phyloP scores from a whole-genome alignment of 2,888 invertebrate genomes.

The Zygaena filipendulae region DNA sequence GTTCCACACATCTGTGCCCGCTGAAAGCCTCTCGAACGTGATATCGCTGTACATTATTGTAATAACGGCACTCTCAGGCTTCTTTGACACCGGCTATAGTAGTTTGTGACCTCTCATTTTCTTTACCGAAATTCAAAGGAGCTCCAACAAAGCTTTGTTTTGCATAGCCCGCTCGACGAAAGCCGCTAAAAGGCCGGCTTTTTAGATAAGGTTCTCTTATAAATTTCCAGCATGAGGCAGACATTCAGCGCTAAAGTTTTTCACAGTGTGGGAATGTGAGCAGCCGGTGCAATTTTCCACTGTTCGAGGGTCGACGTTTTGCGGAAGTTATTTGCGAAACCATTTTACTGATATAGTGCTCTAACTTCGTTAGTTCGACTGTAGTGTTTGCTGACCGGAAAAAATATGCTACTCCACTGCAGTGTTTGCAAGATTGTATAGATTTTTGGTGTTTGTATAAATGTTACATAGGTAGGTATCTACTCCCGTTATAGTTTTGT shows the following conservation, averaged over 20 bases:
- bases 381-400: too few relatives aligned
- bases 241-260: conserved; percentile 51
- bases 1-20: too few relatives aligned
- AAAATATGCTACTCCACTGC: too few relatives aligned
- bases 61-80: conserved; percentile 55
- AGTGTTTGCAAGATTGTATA: too few relatives aligned
- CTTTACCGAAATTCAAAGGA: conserved; percentile 66
- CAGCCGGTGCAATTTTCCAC: conserved; percentile 45
- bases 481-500: too few relatives aligned
- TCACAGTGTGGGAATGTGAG: conserved; percentile 47
- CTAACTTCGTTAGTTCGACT: too few relatives aligned
- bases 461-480: too few relatives aligned
- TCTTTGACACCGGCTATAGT: conserved; percentile 49
- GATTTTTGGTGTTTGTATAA: too few relatives aligned
- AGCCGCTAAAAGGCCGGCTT: conserved; percentile 61
- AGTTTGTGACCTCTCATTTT: conserved; percentile 65
- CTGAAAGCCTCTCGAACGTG: conserved; percentile 38
- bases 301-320: conserved; percentile 34
- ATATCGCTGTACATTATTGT: conserved; percentile 59
- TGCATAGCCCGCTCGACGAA: conserved; percentile 55
- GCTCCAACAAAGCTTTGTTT: conserved; percentile 65
- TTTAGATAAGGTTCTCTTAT: conserved; percentile 63
- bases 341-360: too few relatives aligned
- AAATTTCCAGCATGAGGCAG: conserved; percentile 52
- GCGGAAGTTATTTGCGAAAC: too few relatives aligned